Base-by-base conservation (phyloP, 2,113 vertebrate species). In the Lophura nycthemera region DNA sequence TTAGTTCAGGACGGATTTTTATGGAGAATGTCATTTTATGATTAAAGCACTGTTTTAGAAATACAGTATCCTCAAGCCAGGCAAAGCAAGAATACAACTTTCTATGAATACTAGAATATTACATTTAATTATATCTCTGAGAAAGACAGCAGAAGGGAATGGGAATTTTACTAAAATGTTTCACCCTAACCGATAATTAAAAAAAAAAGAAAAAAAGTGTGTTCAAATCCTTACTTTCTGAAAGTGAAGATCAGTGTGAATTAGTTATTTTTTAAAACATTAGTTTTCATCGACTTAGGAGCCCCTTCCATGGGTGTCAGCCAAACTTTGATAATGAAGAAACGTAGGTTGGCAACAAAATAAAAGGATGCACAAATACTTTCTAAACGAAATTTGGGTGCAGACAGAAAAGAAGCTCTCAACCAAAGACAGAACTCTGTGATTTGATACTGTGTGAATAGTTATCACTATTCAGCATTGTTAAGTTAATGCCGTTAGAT, bases 41-140 rank as follows among this genome's bases (percentile, higher is more conserved):
- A 95, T 93, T 95, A 96, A 91, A 96, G 16, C 52, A 67, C 34
- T 84, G n/a, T 64, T 95, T 95, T 79, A 91, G 83, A 86, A 86
- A 83, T 42, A 78, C 13, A 57, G n/a, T 54, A 21, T 43, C 27
- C 54, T 94, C 83, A 88, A 86, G 88, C 48, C 25, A 86, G 69
- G 42, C 67, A 79, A 96, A 47, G 91, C 38, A 95, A 72, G 70
- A 91, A 77, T n/a, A 77, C 78, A 30, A 77, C 82, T 90, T 79
- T 86, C 40, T 61, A 93, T 21, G 87, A 95, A 91, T 32, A 71
- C 5, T 15, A 91, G n/a, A 94, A 48, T 92, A 79, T 89, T 95
- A 65, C 4, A 64, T 88, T 89, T 95, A 92, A 94, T 95, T 92
- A 91, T 6, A 63, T 69, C 78, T 84, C 76, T 40, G 30, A 91